Evolutionary conservation across 2,113 vertebrate genomes (phyloP), one percentile per base, ranked within the genome.

Genomic region (Chloropsis cyanopogon): DNA sequence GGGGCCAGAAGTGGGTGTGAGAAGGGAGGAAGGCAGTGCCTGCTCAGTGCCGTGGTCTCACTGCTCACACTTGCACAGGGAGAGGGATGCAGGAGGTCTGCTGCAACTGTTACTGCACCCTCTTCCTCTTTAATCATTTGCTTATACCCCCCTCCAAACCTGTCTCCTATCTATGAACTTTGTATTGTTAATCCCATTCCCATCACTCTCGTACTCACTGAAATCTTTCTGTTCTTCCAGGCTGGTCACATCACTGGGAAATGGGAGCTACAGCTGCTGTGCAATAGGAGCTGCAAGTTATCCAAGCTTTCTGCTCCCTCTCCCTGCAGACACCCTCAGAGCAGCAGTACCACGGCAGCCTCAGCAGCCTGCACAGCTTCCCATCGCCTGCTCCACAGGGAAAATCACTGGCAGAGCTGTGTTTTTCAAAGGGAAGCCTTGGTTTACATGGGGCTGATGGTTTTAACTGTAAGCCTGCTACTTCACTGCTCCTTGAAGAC

Each of bases 401-500:
- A 88, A 70, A 70, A 77, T 29, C 59, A 41, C 61, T 50, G 50
- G 28, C 80, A 86, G 33, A 70, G 14, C 70, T 56, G 24, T 82
- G 44, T n/a, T 92, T 85, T 87, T 50, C 90, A 65, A 72, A 82
- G 37, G 39, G 20, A 93, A 92, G 53, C 49, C 91, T 86, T 76
- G 37, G 63, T 65, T 57, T 26, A 39, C 63, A 56, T 3, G 35
- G 73, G 22, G 66, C 63, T 80, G 71, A 73, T 66, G 72, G 63
- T 81, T 95, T 83, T 77, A 47, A 92, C 88, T 81, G 59, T 68
- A 86, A 97, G 54, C 47, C 64, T 0, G 3, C 59, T 57, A n/a
- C 46, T 94, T 93, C 71, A 60, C 75, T 70, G 71, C 76, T 71
- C 88, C 54, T 80, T 88, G 64, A 92, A 90, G 88, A 80, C 39